Evolutionary conservation across 2,888 invertebrate species (phyloP), one percentile per base, ranked within the genome.

Genomic region (Aporophyla nigra): DNA sequence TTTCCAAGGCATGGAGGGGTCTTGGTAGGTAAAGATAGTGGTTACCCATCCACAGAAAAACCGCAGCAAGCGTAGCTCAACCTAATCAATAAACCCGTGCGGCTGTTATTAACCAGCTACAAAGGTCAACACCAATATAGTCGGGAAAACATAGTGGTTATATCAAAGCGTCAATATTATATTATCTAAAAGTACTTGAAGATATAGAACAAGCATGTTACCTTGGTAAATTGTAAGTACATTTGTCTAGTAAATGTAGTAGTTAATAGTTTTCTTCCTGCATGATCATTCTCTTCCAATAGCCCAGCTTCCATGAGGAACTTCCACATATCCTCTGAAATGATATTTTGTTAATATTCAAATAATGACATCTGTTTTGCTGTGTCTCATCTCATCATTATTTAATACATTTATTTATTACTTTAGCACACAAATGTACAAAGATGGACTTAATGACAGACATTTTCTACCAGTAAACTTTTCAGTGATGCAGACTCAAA

Each of bases 251-350:
- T 94, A 76, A 96, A 95, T 76, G 90, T 92, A 19, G 86, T 90
- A 0, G 92, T 95, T 0, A 97, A 85, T 51, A 94, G 74, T 80
- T 96, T 96, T 49, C 93, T 88, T 0, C 91, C 92, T 0, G 90
- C 83, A 74, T 93, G 87, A 80, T 95, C 93, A 78, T 94, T 92
- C 49, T 94, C 93, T 1, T 93, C 92, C 56, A 97, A 72, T n/a
- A 97, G 91, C 0, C 92, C 93, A 9, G 97, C 92, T 85, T 94
- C 94, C 1, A 84, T 86, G 19, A 97, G 89, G 71, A 97, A 97
- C 53, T 92, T 93, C 94, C 95, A 97, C 93, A 97, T 92, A 33
- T 95, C 94, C 74, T 95, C 97, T 97, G 91, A 40, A 95, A 87
- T 53, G 2, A 12, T 46, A 46, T 19, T 24, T 33, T 24, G 21